Percentiles rank a stretch among this genome's conserved stretches.
phyloP scores from a whole-genome alignment of 2,888 invertebrate genomes.

The Acanthosepion lycidas region DNA sequence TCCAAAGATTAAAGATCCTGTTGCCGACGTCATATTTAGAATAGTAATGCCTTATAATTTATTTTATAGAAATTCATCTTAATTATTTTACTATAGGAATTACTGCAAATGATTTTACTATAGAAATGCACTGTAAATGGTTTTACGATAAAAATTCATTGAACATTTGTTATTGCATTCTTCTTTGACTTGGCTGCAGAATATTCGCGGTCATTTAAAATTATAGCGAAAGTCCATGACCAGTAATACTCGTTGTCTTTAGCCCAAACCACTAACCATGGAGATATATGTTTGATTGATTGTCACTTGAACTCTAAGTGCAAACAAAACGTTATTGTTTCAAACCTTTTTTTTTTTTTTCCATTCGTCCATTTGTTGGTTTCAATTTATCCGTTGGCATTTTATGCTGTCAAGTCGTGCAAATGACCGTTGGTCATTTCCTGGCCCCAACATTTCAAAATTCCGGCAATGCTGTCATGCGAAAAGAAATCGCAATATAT shows the following conservation, averaged over 20 bases:
- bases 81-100: too few species aligned
- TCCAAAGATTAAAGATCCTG: too few species aligned
- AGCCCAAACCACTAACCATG: neutral
- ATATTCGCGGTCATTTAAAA: too few species aligned
- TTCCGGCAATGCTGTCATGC: neutral
- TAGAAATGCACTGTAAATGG: too few species aligned
- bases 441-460: slow-evolving; percentile 22
- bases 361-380: neutral
- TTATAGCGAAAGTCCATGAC: too few species aligned
- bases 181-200: too few species aligned
- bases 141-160: too few species aligned
- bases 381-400: neutral
- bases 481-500: slow-evolving; percentile 33
- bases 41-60: too few species aligned
- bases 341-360: neutral
- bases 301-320: slow-evolving; percentile 2
- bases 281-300: neutral
- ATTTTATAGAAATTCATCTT: too few species aligned
- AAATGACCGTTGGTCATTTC: neutral
- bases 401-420: slow-evolving; percentile 23
- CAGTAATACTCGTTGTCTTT: neutral
- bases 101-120: too few species aligned
- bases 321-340: slow-evolving; percentile 22
- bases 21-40: too few species aligned
- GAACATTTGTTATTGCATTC: too few species aligned